Evolutionary conservation across 2,113 vertebrate genomes (phyloP).

Genomic region (Hydropotes inermis): DNA sequence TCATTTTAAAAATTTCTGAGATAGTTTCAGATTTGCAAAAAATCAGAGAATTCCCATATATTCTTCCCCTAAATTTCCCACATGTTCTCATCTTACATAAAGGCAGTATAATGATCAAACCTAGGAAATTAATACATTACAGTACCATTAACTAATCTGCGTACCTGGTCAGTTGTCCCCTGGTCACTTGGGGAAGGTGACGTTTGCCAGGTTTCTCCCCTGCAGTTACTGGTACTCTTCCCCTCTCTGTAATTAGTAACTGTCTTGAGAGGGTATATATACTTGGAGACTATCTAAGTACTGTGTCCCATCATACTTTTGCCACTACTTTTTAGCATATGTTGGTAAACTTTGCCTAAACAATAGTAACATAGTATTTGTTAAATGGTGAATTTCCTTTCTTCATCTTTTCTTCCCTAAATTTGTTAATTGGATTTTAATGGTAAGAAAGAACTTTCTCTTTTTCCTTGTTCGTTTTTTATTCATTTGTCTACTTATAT

Average conservation of each 20-base stretch:
- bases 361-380: background rate
- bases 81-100: background rate
- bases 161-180: background rate
- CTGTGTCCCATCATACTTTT: background rate
- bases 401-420: background rate
- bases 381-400: background rate
- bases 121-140: background rate
- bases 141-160: background rate
- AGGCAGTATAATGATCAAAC: background rate
- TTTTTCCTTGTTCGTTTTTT: background rate
- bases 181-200: background rate
- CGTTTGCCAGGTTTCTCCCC: background rate
- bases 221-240: background rate
- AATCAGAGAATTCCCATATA: background rate
- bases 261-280: background rate
- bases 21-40: background rate
- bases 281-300: background rate
- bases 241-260: background rate
- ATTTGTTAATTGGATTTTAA: background rate
- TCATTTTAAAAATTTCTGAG: background rate
- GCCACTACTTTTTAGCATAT: background rate
- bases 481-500: background rate
- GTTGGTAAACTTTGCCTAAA: background rate
- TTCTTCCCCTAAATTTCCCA: background rate
- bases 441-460: background rate